Evolutionary conservation across 2,113 vertebrate species (phyloP).

Genomic region (Platichthys stellatus): DNA sequence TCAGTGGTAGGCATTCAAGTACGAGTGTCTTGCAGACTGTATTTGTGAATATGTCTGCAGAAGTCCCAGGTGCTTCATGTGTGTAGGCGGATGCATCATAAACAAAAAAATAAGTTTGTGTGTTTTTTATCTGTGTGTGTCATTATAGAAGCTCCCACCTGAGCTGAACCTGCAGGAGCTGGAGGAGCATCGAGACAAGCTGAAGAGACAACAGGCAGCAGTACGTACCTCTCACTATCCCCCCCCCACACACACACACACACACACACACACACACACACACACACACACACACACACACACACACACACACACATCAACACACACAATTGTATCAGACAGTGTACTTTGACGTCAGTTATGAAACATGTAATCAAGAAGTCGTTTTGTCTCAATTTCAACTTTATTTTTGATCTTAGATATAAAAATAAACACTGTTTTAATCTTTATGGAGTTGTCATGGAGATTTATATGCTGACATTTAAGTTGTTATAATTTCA

Average conservation of each 20-base stretch:
- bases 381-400: too few species aligned
- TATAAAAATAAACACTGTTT: background rate
- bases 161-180: slow-evolving; percentile 94
- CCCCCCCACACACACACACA: background rate
- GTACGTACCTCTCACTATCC: slow-evolving; percentile 81
- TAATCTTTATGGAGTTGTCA: background rate
- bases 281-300: background rate
- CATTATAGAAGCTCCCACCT: slow-evolving; percentile 90
- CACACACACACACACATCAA: background rate
- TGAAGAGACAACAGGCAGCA: slow-evolving; percentile 94
- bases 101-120: slow-evolving; percentile 13
- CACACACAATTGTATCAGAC: background rate
- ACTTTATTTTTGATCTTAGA: background rate
- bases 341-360: background rate
- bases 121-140: slow-evolving; percentile 21
- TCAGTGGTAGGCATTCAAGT: background rate
- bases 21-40: background rate
- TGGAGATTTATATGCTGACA: background rate
- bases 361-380: too few species aligned
- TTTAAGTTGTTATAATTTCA: background rate
- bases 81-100: slow-evolving; percentile 8
- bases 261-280: background rate
- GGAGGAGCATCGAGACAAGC: slow-evolving; percentile 93
- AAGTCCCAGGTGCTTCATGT: background rate
- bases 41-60: background rate